phyloP scores from a whole-genome alignment of 1,140 invertebrate genomes.

The Lanistes nyassanus region DNA sequence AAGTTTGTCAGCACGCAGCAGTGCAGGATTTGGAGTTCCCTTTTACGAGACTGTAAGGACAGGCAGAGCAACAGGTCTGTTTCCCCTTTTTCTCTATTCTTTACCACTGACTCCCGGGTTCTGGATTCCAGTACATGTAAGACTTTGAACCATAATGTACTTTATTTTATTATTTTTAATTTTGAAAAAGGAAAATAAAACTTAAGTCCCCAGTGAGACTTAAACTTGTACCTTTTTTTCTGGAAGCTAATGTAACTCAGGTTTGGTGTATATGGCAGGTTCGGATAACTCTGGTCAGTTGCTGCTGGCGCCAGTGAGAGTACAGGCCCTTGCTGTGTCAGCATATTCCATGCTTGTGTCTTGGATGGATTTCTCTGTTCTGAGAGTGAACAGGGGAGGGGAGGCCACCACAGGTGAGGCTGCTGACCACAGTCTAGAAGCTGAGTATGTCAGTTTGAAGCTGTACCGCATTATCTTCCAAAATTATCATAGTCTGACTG shows the following conservation, averaged over 20 bases:
- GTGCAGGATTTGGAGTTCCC: constrained; percentile 15
- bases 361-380: constrained; percentile 26
- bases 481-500: not conserved
- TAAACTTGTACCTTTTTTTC: not conserved
- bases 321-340: constrained; percentile 18
- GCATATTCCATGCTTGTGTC: constrained; percentile 23
- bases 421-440: too few relatives aligned
- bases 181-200: not conserved
- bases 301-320: constrained; percentile 16
- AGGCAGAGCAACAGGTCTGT: constrained; percentile 6
- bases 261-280: constrained; percentile 3
- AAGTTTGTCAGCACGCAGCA: constrained; percentile 24
- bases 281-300: not conserved
- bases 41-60: constrained; percentile 31
- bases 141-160: too few relatives aligned
- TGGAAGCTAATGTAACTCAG: too few relatives aligned
- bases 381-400: constrained; percentile 1
- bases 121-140: too few relatives aligned
- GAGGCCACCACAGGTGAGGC: constrained; percentile 8
- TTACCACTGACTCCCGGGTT: too few relatives aligned
- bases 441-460: too few relatives aligned
- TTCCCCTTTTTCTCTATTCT: not conserved
- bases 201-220: not conserved
- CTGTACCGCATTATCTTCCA: too few relatives aligned
- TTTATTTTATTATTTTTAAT: too few relatives aligned